Evolutionary conservation across 2,797 vertebrate species (phyloP).

Genomic region (Botia almorhae): DNA sequence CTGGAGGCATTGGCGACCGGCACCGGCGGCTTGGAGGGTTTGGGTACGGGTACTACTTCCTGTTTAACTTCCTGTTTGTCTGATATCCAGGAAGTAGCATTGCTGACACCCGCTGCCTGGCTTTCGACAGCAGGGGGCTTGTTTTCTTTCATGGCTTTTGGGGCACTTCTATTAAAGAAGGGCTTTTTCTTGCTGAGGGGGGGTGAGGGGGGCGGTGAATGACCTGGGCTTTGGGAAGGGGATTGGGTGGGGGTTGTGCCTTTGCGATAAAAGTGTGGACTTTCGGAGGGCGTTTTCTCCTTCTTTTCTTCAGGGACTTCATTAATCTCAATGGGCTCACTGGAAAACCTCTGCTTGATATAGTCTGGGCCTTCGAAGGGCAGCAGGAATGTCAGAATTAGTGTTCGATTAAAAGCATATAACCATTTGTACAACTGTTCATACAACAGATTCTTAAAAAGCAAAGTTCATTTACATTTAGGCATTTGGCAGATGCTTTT

Average conservation of each 20-base stretch:
- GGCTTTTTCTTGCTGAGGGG: slow-evolving; percentile 75
- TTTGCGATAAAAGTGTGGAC: slow-evolving; percentile 96
- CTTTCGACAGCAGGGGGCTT: slow-evolving; percentile 74
- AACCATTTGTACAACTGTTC: background rate
- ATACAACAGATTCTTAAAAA: slow-evolving; percentile 15
- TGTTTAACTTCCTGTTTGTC: slow-evolving; percentile 72
- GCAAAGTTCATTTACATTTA: too few relatives aligned
- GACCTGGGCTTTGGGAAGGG: slow-evolving; percentile 81
- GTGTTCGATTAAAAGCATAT: background rate
- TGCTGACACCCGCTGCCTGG: slow-evolving; percentile 73
- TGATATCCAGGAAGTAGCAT: slow-evolving; percentile 82
- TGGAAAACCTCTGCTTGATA: slow-evolving; percentile 87
- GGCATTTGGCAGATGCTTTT: too few relatives aligned
- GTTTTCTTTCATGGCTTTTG: slow-evolving; percentile 77
- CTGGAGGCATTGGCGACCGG: slow-evolving; percentile 65
- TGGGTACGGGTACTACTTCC: slow-evolving; percentile 64
- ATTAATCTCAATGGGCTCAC: slow-evolving; percentile 85
- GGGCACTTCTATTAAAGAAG: slow-evolving; percentile 67
- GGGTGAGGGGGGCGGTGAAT: slow-evolving; percentile 81
- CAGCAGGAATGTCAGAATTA: background rate
- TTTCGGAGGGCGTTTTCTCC: slow-evolving; percentile 87
- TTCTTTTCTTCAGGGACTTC: slow-evolving; percentile 86
- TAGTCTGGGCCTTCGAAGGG: slow-evolving; percentile 88
- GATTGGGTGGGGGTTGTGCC: slow-evolving; percentile 89
- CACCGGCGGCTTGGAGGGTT: slow-evolving; percentile 59